phyloP scores from a whole-genome alignment of 2,888 invertebrate genomes.

The Smittia sp. region DNA sequence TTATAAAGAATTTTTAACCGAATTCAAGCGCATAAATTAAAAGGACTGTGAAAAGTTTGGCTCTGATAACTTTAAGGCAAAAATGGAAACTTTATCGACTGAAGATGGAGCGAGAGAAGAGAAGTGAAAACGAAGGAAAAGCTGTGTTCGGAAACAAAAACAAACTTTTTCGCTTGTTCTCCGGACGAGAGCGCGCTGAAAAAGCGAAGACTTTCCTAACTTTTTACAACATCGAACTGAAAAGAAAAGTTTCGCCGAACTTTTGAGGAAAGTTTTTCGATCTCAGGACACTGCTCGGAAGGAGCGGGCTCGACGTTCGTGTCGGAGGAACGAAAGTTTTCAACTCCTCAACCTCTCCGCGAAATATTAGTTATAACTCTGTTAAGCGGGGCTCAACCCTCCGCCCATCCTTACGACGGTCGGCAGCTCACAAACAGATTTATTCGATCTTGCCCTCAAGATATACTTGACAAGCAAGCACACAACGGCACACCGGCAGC shows the following conservation, averaged over 20 bases:
- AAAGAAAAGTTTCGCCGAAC: constrained; percentile 8
- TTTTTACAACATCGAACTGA: constrained; percentile 38
- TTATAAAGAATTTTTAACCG: not conserved
- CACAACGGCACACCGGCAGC: not conserved
- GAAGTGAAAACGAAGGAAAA: constrained; percentile 13
- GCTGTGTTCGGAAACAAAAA: constrained; percentile 26
- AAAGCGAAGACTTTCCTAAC: constrained; percentile 32
- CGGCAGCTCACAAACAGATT: no score
- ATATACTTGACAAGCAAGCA: no score
- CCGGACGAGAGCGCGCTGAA: constrained; percentile 15
- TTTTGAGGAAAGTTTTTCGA: constrained; percentile 39
- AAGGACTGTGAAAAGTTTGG: not conserved
- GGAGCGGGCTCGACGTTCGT: not conserved
- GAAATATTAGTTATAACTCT: no score
- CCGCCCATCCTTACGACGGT: no score
- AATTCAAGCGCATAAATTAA: constrained; percentile 13
- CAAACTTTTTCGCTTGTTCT: constrained; percentile 17
- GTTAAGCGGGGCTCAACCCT: no score
- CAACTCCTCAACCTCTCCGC: no score
- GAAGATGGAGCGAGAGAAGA: not conserved
- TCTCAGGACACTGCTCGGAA: not conserved
- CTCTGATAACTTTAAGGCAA: not conserved
- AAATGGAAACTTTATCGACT: constrained; percentile 13
- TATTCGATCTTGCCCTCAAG: no score
- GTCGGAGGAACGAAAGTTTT: not conserved